A percentile compares a stretch with the other conserved stretches of the same genome.
phyloP scores from a whole-genome alignment of 2,888 invertebrate genomes.

The Leptogaster cylindrica region DNA sequence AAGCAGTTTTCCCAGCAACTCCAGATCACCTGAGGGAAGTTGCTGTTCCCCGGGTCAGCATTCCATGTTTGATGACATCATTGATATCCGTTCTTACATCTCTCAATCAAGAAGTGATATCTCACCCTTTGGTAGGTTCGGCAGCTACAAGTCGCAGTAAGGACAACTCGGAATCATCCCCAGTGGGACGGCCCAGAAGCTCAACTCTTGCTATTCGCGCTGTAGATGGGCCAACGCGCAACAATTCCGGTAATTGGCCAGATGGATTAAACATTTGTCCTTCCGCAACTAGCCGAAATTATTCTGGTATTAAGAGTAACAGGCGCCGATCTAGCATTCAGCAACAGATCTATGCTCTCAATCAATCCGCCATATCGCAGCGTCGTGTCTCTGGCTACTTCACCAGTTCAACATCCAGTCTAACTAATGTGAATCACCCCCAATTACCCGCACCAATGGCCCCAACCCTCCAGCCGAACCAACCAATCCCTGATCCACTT shows the following conservation, averaged over 20 bases:
- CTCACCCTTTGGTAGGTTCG: slow-evolving; percentile 72
- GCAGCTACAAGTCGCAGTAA: slow-evolving; percentile 74
- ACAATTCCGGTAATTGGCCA: slow-evolving; percentile 57
- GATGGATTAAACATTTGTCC: slow-evolving; percentile 77
- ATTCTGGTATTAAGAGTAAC: slow-evolving; percentile 85
- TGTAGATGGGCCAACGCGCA: slow-evolving; percentile 26
- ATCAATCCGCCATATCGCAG: slow-evolving; percentile 75
- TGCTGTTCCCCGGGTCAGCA: slow-evolving; percentile 64
- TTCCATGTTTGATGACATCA: slow-evolving; percentile 69
- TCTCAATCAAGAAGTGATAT: slow-evolving; percentile 78
- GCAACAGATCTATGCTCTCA: slow-evolving; percentile 74
- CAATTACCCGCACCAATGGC: slow-evolving; percentile 62
- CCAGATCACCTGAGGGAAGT: slow-evolving; percentile 52
- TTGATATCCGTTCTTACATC: slow-evolving; percentile 75
- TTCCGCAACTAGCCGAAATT: slow-evolving; percentile 83
- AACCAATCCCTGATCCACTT: slow-evolving; percentile 68
- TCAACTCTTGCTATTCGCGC: slow-evolving; percentile 62
- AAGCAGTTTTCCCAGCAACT: slow-evolving; percentile 48
- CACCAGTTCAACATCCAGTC: slow-evolving; percentile 81
- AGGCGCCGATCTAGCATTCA: slow-evolving; percentile 85
- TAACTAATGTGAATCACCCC: slow-evolving; percentile 58
- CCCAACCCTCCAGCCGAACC: slow-evolving; percentile 49
- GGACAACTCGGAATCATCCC: slow-evolving; percentile 64
- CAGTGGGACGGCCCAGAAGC: slow-evolving; percentile 61
- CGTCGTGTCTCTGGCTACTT: slow-evolving; percentile 89